Evolutionary conservation across 2,113 vertebrate genomes (phyloP), one percentile per base, ranked within the genome.

Genomic region (Agapornis roseicollis): DNA sequence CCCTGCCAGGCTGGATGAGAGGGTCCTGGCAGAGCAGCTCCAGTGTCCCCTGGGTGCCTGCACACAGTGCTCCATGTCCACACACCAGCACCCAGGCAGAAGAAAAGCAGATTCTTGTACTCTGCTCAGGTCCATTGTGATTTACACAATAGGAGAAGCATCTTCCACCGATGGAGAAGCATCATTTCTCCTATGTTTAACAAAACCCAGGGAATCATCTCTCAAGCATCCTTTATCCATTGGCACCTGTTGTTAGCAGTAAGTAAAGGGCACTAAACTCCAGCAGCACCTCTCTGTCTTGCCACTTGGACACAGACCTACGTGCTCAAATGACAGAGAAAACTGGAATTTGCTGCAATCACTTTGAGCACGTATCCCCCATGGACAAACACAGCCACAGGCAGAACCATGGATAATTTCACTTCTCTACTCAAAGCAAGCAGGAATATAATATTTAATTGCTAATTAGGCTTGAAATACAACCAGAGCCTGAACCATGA

Each of bases 291-390:
- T 92, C 89, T 77, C 23, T 23, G 44, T 9, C 90, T 60, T 28
- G 64, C 60, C 53, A 8, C 41, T 74, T 6, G 28, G 66, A 16
- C 19, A 19, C n/a, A 44, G 56, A 35, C 70, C 52, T 28, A 35
- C 41, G 29, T 1, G 61, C 93, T 92, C 93, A 90, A 81, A 72
- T 7, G 61, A 76, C 28, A 50, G 70, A 74, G 90, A 80, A 93
- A 94, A 91, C 47, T 58, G 72, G 84, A 68, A 88, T 83, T 52
- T 70, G 66, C 71, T 70, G 74, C 88, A 55, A 53, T 95, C 89
- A 80, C 80, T 91, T 47, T 64, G n/a, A 33, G 17, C 6, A 5
- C 1, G 8, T 10, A 17, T 89, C 50, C 85, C 93, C 73, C 5
- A 37, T 1, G 76, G 88, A 22, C n/a, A 41, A 53, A 20, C 33